These are phyloP conservation scores for Kryptolebias marmoratus DNA, from an alignment of 2,113 vertebrate genomes.

Conservation along the genomic window DNA sequence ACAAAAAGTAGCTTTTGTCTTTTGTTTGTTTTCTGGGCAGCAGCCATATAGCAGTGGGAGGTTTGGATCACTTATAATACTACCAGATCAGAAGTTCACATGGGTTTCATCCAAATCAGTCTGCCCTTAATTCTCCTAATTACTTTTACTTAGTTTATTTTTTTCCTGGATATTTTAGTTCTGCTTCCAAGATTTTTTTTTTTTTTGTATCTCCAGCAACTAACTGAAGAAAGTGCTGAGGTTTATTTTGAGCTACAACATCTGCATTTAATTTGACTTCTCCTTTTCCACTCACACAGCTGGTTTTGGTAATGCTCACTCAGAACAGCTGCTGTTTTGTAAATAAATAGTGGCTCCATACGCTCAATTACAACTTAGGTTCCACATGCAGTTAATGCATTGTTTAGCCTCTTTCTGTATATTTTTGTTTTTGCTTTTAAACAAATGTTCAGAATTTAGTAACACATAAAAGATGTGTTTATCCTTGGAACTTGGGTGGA, in stretches of 20 bases:
- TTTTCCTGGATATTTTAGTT: constrained; percentile 13
- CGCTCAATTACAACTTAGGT: constrained; percentile 11
- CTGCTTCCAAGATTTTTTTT: constrained; percentile 21
- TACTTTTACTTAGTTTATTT: constrained; percentile 23
- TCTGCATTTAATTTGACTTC: constrained; percentile 54
- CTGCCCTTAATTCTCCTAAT: constrained; percentile 50
- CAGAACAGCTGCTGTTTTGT: constrained; percentile 52
- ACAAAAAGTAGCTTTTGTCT: constrained; percentile 32
- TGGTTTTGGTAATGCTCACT: constrained; percentile 42
- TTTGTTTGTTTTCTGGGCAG: constrained; percentile 63
- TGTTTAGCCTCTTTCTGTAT: constrained; percentile 6
- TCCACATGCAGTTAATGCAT: constrained; percentile 5
- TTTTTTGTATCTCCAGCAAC: constrained; percentile 23
- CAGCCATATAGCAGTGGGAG: constrained; percentile 79
- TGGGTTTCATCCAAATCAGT: constrained; percentile 34
- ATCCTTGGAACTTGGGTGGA: not conserved
- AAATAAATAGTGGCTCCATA: not conserved
- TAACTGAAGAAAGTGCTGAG: constrained; percentile 14
- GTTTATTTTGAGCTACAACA: constrained; percentile 68
- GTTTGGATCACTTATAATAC: constrained; percentile 76
- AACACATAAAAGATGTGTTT: not conserved
- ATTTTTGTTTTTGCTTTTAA: not conserved
- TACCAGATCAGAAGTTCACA: constrained; percentile 48
- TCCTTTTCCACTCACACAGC: constrained; percentile 47
- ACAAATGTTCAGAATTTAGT: not conserved